These are phyloP conservation scores for Helarctos malayanus DNA, from an alignment of 2,797 vertebrate species.

Conservation along the genomic window DNA sequence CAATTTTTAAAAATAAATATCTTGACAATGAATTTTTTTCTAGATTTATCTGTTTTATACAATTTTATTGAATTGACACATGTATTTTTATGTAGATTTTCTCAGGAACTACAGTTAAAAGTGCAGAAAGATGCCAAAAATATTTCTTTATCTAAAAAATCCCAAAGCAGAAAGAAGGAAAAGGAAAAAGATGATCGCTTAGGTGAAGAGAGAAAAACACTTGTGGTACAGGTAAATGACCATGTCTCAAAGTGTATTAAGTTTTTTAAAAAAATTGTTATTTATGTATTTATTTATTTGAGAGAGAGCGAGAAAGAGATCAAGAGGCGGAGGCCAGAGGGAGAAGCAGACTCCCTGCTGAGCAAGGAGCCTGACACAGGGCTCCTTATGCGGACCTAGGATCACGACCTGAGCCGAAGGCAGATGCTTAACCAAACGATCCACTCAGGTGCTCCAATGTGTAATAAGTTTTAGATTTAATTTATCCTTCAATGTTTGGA, in stretches of 20 bases:
- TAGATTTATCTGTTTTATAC: constrained; percentile 34
- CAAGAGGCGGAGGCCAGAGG: neutral
- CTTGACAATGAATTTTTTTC: constrained; percentile 19
- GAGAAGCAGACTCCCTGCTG: neutral
- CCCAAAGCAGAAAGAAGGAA: constrained; percentile 87
- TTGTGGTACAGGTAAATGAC: constrained; percentile 87
- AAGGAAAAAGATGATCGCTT: constrained; percentile 87
- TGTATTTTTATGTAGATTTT: constrained; percentile 88
- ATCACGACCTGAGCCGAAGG: neutral
- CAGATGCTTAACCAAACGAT: neutral
- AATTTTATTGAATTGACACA: constrained; percentile 58
- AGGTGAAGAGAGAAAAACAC: constrained; percentile 87
- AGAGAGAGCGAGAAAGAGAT: neutral
- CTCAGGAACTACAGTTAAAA: constrained; percentile 92
- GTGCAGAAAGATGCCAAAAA: constrained; percentile 89
- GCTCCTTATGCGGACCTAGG: neutral
- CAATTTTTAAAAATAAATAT: constrained; percentile 11
- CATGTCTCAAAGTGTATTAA: neutral
- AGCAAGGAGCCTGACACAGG: neutral
- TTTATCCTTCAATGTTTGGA: constrained; percentile 21
- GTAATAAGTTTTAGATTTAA: constrained; percentile 60
- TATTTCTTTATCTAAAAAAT: constrained; percentile 87
- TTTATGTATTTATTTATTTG: neutral
- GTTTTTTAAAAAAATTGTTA: neutral
- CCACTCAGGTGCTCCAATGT: neutral